Conservation (phyloP, 2,113 vertebrate genomes). For the Epinephelus moara region DNA sequence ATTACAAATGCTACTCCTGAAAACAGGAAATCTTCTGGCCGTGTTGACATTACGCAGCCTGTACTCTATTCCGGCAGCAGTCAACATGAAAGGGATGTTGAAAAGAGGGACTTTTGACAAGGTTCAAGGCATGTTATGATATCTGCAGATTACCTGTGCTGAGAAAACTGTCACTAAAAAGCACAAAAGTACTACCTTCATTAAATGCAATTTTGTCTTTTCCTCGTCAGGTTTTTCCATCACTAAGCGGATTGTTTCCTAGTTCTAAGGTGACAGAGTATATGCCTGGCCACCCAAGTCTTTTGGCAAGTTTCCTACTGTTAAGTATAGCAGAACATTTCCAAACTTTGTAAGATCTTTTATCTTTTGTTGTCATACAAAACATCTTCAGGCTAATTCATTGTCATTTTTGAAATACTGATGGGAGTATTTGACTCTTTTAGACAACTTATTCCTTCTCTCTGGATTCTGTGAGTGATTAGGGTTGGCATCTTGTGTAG, state of each 20-base stretch:
- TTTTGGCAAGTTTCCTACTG: slow-evolving; percentile 27
- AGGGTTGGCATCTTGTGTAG: not conserved
- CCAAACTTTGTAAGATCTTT: not conserved
- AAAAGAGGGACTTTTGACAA: slow-evolving; percentile 34
- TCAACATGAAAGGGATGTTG: slow-evolving; percentile 46
- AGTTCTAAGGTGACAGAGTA: slow-evolving; percentile 11
- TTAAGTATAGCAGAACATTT: slow-evolving; percentile 7
- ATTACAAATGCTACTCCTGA: slow-evolving; percentile 23
- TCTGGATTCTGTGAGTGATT: not conserved
- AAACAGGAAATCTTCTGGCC: slow-evolving; percentile 48
- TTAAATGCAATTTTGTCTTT: slow-evolving; percentile 33
- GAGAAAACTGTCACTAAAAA: slow-evolving; percentile 37
- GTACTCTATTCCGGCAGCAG: not conserved
- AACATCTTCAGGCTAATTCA: not conserved
- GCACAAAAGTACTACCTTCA: not conserved
- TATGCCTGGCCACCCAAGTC: slow-evolving; percentile 45
- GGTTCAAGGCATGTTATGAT: slow-evolving; percentile 37
- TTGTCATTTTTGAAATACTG: slow-evolving; percentile 9
- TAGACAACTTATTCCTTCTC: not conserved
- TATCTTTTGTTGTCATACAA: not conserved
- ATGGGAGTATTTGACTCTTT: slow-evolving; percentile 4
- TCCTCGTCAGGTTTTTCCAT: not conserved
- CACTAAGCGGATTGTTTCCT: slow-evolving; percentile 22
- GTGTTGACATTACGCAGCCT: slow-evolving; percentile 25
- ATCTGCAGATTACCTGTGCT: slow-evolving; percentile 46